Percentiles rank a stretch among this genome's conserved stretches.
Conservation (phyloP, 2,888 invertebrate genomes). For the Galerucella pusilla region DNA sequence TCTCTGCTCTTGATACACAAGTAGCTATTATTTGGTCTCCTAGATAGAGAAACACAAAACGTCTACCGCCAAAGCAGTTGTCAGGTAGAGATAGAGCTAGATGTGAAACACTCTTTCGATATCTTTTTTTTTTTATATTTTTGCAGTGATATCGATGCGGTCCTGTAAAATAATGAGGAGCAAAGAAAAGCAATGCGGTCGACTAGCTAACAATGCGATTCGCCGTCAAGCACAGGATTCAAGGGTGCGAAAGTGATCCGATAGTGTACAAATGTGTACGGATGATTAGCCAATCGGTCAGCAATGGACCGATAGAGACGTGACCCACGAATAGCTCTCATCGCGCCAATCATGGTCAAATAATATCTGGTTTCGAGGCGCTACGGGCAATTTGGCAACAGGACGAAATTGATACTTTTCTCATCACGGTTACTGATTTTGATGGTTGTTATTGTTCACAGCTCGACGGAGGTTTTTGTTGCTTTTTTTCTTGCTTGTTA, state of each 20-base stretch:
- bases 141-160: neutral
- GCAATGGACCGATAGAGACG: conserved; percentile 43
- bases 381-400: conserved; percentile 21
- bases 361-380: conserved; percentile 38
- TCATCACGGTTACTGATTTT: conserved; percentile 19
- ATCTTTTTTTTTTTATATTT: neutral
- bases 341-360: conserved; percentile 35
- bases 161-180: conserved; percentile 1
- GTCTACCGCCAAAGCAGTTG: no score
- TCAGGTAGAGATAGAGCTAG: no score
- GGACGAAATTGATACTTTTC: conserved; percentile 21
- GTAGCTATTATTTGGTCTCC: no score
- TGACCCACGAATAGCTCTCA: conserved; percentile 43
- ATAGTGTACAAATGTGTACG: conserved; percentile 61
- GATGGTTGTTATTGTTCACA: conserved; percentile 18
- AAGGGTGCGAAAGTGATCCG: conserved; percentile 52
- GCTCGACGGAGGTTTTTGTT: conserved; percentile 8
- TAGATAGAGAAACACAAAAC: no score
- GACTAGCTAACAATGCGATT: conserved; percentile 45
- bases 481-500: conserved; percentile 8
- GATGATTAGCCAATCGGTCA: conserved; percentile 55
- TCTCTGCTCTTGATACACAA: no score
- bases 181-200: conserved; percentile 48
- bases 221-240: conserved; percentile 43
- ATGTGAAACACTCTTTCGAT: no score